Conservation (phyloP, 2,888 invertebrate species). For the Lasioglossum malachurum region DNA sequence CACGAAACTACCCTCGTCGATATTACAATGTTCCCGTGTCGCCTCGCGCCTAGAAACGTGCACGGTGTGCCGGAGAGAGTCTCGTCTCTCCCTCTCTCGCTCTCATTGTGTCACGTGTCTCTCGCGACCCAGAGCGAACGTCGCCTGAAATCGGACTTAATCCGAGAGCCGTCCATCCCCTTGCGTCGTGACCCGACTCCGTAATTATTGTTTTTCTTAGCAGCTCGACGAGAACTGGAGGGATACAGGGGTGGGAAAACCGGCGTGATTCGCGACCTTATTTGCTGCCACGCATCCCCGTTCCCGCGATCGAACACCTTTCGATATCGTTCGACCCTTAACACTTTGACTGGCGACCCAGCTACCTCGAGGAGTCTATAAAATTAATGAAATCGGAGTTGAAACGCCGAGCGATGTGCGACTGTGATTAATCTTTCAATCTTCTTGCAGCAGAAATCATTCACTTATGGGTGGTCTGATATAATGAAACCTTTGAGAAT, state of each 20-base stretch:
- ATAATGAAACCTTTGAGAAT: not conserved
- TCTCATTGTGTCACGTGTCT: not conserved
- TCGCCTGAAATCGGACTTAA: conserved; percentile 12
- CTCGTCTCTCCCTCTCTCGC: not conserved
- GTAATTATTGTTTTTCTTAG: conserved; percentile 4
- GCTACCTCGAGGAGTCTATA: not conserved
- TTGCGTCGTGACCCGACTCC: conserved; percentile 11
- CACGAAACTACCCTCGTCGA: conserved; percentile 39
- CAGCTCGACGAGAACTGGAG: not conserved
- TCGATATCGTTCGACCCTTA: not conserved
- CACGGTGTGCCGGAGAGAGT: not conserved
- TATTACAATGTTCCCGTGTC: conserved; percentile 17
- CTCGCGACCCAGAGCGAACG: not conserved
- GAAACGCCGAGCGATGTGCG: not conserved
- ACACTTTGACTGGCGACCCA: not conserved
- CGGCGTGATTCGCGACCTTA: conserved; percentile 1
- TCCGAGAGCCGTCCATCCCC: conserved; percentile 8
- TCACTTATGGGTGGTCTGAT: rapidly evolving
- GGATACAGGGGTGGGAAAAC: not conserved
- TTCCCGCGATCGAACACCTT: not conserved
- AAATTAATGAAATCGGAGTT: not conserved
- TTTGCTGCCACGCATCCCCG: not conserved
- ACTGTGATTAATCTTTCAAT: not conserved
- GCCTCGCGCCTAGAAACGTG: not conserved
- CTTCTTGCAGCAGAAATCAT: not conserved